Evolutionary conservation across 2,113 vertebrate genomes (phyloP), one percentile per base, ranked within the genome.

Genomic region (Australoheros scitulus): DNA sequence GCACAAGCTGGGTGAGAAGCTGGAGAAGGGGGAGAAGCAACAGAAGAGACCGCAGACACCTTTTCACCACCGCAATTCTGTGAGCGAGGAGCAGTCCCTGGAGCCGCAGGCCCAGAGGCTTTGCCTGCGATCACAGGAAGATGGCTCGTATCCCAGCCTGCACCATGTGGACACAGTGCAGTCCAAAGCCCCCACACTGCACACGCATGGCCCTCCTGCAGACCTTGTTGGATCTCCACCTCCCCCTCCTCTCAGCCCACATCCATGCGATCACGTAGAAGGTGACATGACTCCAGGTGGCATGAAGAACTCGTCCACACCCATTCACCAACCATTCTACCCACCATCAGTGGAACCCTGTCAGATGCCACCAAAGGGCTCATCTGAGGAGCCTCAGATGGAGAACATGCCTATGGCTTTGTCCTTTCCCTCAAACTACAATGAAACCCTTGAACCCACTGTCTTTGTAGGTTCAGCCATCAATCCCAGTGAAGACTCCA

Each of bases 21-120:
- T 96, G 91, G 98, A 99, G 90, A 99, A 99, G 94, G 96, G 95
- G 61, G 98, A 99, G 87, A 99, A 99, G 91, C 98, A 98, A 89
- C 97, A 98, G 91, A 98, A 98, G 93, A 96, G 98, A 87, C 97
- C 98, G 59, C 95, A 98, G 92, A 99, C 97, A 65, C 98, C 98
- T 80, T 99, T 99, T 91, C 98, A 99, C 93, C 98, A 98, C 85
- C 98, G 98, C 38, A 96, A 96, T 89, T 97, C 96, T 75, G 80
- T 97, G 80, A 95, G 96, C 5, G 97, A 98, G 79, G 97, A 99
- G 85, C 95, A 95, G 82, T 94, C 95, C 84, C 91, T 97, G 94
- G 98, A 99, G 90, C 94, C 97, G 6, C 97, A 98, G 89, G 95
- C 88, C 82, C 97, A 97, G 94, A 96, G 97, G 94, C 97, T 98